A percentile compares a stretch with the other conserved stretches of the same genome.
These are phyloP conservation scores for Hemicrepidius hirtus DNA, from an alignment of 2,888 invertebrate genomes.

Conservation along the genomic window DNA sequence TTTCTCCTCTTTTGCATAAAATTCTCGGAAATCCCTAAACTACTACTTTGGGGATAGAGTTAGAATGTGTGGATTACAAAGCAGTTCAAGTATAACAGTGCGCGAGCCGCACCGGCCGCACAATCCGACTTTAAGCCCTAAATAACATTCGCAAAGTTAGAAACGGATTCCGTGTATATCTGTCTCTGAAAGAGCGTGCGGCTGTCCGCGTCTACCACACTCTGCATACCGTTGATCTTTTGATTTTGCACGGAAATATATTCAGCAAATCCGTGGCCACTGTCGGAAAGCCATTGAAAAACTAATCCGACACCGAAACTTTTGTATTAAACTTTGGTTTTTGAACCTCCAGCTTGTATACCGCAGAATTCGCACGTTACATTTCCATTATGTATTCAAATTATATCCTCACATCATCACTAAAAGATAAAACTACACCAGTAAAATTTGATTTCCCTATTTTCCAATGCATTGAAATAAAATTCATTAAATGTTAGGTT, in stretches of 20 bases:
- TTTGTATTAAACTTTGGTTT: constrained; percentile 60
- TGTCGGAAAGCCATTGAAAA: constrained; percentile 49
- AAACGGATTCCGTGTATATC: constrained; percentile 55
- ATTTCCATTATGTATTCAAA: constrained; percentile 26
- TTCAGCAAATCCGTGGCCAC: constrained; percentile 53
- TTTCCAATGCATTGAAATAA: too few species aligned
- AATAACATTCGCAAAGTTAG: constrained; percentile 60
- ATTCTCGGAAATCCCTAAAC: constrained; percentile 44
- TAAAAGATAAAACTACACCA: too few species aligned
- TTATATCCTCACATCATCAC: background rate
- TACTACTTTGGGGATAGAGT: constrained; percentile 45
- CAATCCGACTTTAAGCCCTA: constrained; percentile 60
- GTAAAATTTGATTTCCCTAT: too few species aligned
- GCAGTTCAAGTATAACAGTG: constrained; percentile 53
- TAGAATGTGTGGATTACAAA: constrained; percentile 54
- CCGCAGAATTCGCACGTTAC: constrained; percentile 16
- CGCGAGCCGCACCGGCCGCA: constrained; percentile 51
- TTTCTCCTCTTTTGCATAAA: constrained; percentile 40
- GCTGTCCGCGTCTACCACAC: constrained; percentile 53
- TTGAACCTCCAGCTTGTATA: constrained; percentile 37
- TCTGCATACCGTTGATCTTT: constrained; percentile 59
- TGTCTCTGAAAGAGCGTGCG: constrained; percentile 51
- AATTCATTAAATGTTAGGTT: too few species aligned
- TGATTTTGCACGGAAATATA: constrained; percentile 54
- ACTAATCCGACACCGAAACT: constrained; percentile 55